Base-by-base conservation (phyloP, 2,888 invertebrate genomes). In the Herminia tarsipennalis region DNA sequence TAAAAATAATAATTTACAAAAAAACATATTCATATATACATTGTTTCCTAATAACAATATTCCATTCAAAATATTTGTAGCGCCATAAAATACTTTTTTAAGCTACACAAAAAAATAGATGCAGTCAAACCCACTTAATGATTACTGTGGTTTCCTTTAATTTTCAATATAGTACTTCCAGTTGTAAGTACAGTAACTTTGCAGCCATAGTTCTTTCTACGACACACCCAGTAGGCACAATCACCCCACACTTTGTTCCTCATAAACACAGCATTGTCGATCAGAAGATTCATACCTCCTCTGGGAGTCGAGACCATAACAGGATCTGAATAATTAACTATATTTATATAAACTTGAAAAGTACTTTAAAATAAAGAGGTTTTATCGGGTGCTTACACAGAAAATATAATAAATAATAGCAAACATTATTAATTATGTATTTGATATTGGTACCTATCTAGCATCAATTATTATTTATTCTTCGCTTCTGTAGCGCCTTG, bases 101-200 rank as follows among this genome's bases (percentile, higher is more conserved):
- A 3, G 8, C 2, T 27, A 6, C 3, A 32, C 0, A 3, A 5
- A n/a, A 9, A 1, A 18, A 1, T 13, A 2, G 12, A 13, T 20
- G 14, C n/a, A 0, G 4, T 14, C 16, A 9, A 2, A n/a, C n/a
- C n/a, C n/a, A n/a, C n/a, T 59, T 17, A 58, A 38, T 66, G 61
- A 12, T 66, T 22, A 18, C 20, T 59, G 37, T 62, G 66, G 2
- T 30, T 27, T 3, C 67, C 66, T 1, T 18, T 66, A 0, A 69
- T 29, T 27, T 50, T 66, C 0, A 69, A 8, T 3, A 79, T 51
- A 6, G 36, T 33, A 3, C 53, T 54, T 0, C 67, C 46, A n/a
- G 13, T 17, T 0, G 73, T 79, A 0, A 62, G 44, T 2, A 76
- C 53, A 2, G 66, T 74, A 2, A 63, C 66, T 10, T 54, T 64